Conservation (phyloP, 2,888 invertebrate genomes). For the Nebria brevicollis region DNA sequence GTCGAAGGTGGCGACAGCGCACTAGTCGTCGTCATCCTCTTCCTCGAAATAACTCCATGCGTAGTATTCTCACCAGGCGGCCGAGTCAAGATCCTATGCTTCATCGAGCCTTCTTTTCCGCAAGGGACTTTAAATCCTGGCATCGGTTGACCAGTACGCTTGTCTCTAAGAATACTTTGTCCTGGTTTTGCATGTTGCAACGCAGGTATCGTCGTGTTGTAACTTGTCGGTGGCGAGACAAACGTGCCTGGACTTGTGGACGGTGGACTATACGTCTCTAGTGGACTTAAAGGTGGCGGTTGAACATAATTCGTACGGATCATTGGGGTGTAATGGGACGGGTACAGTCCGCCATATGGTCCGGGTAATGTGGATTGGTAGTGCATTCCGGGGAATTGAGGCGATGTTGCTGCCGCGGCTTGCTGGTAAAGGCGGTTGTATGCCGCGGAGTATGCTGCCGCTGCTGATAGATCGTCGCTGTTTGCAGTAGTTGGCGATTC, state of each 20-base stretch:
- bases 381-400: slow-evolving; percentile 53
- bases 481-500: slow-evolving; percentile 50
- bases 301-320: slow-evolving; percentile 62
- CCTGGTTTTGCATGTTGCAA: slow-evolving; percentile 49
- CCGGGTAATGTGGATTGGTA: slow-evolving; percentile 42
- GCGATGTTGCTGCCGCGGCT: slow-evolving; percentile 51
- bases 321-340: slow-evolving; percentile 60
- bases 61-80: slow-evolving; percentile 59
- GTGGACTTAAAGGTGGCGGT: slow-evolving; percentile 62
- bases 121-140: slow-evolving; percentile 63
- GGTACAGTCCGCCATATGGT: slow-evolving; percentile 63
- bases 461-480: slow-evolving; percentile 9
- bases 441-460: slow-evolving; percentile 49
- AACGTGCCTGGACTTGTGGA: slow-evolving; percentile 50
- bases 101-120: slow-evolving; percentile 72
- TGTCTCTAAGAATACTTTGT: slow-evolving; percentile 19
- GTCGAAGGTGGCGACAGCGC: slow-evolving; percentile 58
- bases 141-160: background rate
- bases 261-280: slow-evolving; percentile 60
- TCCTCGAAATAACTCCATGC: slow-evolving; percentile 4
- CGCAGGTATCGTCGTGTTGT: slow-evolving; percentile 58
- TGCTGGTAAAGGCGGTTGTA: slow-evolving; percentile 57
- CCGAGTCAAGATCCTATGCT: slow-evolving; percentile 70
- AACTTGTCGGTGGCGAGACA: slow-evolving; percentile 32
- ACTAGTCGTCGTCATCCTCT: slow-evolving; percentile 6